A percentile compares a stretch with the other conserved stretches of the same genome.
These are phyloP conservation scores for Eupithecia vulgata DNA, from an alignment of 2,888 invertebrate species.

Conservation along the genomic window DNA sequence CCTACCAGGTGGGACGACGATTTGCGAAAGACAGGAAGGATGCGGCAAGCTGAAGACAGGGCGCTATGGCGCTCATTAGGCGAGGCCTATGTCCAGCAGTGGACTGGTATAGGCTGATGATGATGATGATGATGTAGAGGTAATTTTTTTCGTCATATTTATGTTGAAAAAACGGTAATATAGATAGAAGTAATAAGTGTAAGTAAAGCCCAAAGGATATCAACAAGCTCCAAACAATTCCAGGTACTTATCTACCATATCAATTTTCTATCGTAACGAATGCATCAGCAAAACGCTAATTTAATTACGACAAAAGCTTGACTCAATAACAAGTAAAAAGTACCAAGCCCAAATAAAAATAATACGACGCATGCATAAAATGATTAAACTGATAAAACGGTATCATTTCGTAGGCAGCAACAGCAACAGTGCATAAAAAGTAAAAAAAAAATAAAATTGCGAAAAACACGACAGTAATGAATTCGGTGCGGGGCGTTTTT, in stretches of 20 bases:
- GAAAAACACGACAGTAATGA: conserved; percentile 78
- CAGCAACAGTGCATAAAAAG: conserved; percentile 59
- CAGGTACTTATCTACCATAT: not conserved
- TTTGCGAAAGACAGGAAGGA: no score
- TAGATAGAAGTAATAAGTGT: no score
- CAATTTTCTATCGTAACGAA: conserved; percentile 22
- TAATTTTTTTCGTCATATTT: no score
- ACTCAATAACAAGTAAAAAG: conserved; percentile 21
- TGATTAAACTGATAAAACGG: conserved; percentile 72
- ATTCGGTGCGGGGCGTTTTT: conserved; percentile 76
- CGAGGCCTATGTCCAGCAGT: no score
- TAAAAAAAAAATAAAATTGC: conserved; percentile 62
- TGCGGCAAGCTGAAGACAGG: no score
- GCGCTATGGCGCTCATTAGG: no score
- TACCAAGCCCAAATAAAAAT: conserved; percentile 40
- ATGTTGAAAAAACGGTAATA: no score
- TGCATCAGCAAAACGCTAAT: conserved; percentile 19
- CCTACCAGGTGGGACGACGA: no score
- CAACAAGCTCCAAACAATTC: not conserved
- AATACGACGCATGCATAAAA: conserved; percentile 63
- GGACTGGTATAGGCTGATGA: no score
- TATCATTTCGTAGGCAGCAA: conserved; percentile 66
- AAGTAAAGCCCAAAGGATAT: not conserved
- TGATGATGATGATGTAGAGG: no score
- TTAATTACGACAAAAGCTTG: conserved; percentile 35